A percentile compares a stretch with the other conserved stretches of the same genome.
Evolutionary conservation across 2,113 vertebrate species (phyloP).

Genomic region (Scytalopus superciliaris): DNA sequence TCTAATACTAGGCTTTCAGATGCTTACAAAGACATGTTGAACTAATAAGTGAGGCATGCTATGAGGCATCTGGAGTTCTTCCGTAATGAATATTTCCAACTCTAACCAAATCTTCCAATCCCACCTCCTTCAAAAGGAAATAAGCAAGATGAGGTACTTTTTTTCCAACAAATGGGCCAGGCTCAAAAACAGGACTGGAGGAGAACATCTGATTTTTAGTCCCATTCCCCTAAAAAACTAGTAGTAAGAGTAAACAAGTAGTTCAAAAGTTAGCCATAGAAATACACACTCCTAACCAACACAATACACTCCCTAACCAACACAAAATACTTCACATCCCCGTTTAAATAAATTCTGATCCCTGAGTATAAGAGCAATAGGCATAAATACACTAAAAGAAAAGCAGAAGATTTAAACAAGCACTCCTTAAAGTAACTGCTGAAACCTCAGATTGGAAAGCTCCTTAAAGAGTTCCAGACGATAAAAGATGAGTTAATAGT

Average conservation of each 20-base stretch:
- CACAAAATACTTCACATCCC: background rate
- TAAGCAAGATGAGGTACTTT: background rate
- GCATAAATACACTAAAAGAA: background rate
- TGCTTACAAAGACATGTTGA: background rate
- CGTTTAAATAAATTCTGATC: background rate
- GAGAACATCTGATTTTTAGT: background rate
- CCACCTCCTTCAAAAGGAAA: background rate
- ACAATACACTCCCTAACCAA: background rate
- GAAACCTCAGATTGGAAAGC: background rate
- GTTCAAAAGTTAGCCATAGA: background rate
- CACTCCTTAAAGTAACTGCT: background rate
- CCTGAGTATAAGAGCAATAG: background rate
- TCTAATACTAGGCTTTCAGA: background rate
- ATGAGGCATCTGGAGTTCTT: background rate
- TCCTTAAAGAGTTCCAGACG: background rate
- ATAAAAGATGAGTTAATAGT: background rate
- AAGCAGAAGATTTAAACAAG: fast-evolving
- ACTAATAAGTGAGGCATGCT: background rate
- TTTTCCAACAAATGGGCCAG: background rate
- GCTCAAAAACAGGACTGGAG: background rate
- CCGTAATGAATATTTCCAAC: background rate
- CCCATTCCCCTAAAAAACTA: background rate
- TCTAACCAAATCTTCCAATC: background rate
- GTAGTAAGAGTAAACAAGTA: background rate
- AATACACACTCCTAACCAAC: background rate